These are phyloP conservation scores for Strix aluco DNA, from an alignment of 2,113 vertebrate genomes.

Conservation along the genomic window DNA sequence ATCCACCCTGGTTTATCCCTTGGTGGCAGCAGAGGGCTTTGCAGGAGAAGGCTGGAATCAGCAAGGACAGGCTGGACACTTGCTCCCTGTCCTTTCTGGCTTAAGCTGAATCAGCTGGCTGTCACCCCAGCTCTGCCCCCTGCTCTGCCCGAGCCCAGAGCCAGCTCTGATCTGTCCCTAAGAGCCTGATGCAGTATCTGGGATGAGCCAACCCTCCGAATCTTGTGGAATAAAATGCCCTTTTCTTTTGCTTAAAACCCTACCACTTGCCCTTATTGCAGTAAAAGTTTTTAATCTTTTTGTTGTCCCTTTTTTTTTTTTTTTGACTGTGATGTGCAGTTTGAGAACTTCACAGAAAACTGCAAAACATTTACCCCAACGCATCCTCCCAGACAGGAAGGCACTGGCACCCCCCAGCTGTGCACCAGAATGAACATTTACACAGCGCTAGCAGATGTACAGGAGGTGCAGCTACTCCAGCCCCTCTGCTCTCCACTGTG, in stretches of 20 bases:
- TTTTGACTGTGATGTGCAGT: not conserved
- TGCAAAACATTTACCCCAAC: not conserved
- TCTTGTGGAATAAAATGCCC: not conserved
- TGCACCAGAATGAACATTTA: not conserved
- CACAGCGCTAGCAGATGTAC: accelerated
- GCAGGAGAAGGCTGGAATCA: not conserved
- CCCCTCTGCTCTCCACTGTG: not conserved
- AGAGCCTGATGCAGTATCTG: not conserved
- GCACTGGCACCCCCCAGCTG: not conserved
- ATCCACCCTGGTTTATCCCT: not conserved
- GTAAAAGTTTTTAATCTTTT: not conserved
- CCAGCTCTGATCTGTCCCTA: not conserved
- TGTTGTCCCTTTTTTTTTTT: not conserved
- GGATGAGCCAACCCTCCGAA: not conserved
- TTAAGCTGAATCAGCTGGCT: not conserved
- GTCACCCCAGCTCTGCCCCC: not conserved
- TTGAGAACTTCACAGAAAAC: not conserved
- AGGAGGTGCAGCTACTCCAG: not conserved
- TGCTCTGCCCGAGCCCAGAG: not conserved
- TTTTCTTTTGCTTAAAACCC: not conserved
- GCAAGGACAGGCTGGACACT: not conserved
- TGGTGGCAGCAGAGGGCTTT: not conserved
- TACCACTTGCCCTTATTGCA: not conserved
- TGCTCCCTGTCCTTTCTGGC: not conserved
- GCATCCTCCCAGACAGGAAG: not conserved